Conservation (phyloP, 2,113 vertebrate species). For the Ameiurus melas region DNA sequence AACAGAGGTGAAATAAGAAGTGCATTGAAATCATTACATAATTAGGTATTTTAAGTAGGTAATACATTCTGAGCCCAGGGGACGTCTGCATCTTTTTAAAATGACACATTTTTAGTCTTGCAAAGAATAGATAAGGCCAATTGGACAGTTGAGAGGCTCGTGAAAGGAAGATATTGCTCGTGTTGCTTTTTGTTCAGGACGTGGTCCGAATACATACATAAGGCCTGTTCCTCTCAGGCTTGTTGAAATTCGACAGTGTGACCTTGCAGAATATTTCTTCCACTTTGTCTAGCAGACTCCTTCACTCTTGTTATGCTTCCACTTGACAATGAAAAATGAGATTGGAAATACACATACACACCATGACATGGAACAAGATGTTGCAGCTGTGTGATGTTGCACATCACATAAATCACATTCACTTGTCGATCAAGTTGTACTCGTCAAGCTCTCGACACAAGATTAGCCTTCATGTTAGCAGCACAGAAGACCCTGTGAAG, state of each 20-base stretch:
- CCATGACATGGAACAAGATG: conserved; percentile 27
- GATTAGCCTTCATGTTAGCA: conserved; percentile 22
- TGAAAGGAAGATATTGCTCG: conserved; percentile 66
- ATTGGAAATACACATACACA: conserved; percentile 15
- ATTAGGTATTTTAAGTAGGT: conserved; percentile 66
- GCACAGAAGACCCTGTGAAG: conserved; percentile 6
- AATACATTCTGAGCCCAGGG: conserved; percentile 62
- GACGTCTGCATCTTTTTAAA: conserved; percentile 57
- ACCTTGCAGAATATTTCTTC: conserved; percentile 62
- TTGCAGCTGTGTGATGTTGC: conserved; percentile 20
- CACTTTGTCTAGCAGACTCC: conserved; percentile 27
- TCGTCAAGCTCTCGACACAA: conserved; percentile 28
- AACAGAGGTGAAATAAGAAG: conserved; percentile 56
- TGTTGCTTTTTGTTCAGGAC: conserved; percentile 64
- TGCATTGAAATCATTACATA: conserved; percentile 65
- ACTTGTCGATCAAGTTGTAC: conserved; percentile 39
- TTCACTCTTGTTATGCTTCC: conserved; percentile 37
- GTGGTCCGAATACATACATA: conserved; percentile 63
- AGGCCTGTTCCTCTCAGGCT: conserved; percentile 50
- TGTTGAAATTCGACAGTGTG: conserved; percentile 51
- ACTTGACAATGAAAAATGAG: conserved; percentile 42
- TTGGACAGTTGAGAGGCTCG: conserved; percentile 63
- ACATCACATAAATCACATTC: conserved; percentile 11
- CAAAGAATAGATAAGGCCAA: conserved; percentile 71
- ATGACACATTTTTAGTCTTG: conserved; percentile 69